Evolutionary conservation across 2,113 vertebrate genomes (phyloP).

Genomic region (Nymphicus hollandicus): DNA sequence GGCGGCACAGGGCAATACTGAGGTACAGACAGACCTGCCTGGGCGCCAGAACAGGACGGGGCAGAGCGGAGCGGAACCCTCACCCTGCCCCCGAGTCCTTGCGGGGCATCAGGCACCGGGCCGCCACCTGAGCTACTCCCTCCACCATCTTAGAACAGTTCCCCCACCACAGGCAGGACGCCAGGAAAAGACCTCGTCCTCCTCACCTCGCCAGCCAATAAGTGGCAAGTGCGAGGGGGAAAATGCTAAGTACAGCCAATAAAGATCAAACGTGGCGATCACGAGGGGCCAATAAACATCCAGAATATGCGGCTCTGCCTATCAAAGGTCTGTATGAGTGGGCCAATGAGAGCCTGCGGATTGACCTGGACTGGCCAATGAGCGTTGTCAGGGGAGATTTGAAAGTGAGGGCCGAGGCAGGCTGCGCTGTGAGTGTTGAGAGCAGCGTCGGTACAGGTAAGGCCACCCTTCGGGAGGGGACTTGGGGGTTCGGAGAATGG

Average conservation of each 20-base stretch:
- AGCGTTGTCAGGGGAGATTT: neutral
- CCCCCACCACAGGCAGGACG: rapidly evolving
- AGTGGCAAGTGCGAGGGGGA: rapidly evolving
- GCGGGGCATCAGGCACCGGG: rapidly evolving
- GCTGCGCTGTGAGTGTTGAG: rapidly evolving
- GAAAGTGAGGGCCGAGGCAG: neutral
- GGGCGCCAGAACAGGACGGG: neutral
- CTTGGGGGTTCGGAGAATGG: rapidly evolving
- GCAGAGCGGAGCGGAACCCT: rapidly evolving
- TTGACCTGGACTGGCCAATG: neutral
- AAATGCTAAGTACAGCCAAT: rapidly evolving
- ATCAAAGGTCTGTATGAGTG: rapidly evolving
- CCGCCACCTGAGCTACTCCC: rapidly evolving
- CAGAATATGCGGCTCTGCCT: rapidly evolving
- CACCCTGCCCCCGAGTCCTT: rapidly evolving
- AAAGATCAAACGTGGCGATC: rapidly evolving
- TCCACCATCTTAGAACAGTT: neutral
- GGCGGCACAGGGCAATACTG: rapidly evolving
- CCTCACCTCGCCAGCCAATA: neutral
- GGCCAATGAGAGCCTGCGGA: neutral
- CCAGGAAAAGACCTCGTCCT: rapidly evolving
- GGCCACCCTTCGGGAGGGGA: rapidly evolving
- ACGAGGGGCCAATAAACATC: rapidly evolving
- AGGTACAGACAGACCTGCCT: rapidly evolving
- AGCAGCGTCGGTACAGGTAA: neutral